A percentile compares a stretch with the other conserved stretches of the same genome.
phyloP scores from a whole-genome alignment of 2,888 invertebrate genomes.

The Harpagoxenus sublaevis region DNA sequence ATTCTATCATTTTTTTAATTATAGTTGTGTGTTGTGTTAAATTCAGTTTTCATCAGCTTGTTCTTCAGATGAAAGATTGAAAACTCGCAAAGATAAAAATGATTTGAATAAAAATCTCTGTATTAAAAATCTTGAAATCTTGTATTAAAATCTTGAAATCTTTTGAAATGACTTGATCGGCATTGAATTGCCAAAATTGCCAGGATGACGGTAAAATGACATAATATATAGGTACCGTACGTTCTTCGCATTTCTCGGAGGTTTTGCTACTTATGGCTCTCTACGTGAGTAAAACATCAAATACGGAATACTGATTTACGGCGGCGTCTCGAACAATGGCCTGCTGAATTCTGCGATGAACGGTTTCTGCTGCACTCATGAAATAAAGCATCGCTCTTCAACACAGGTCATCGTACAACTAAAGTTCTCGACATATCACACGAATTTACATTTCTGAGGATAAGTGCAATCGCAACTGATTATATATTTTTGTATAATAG shows the following conservation, averaged over 20 bases:
- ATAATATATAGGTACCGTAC: background rate
- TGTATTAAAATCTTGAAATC: no score
- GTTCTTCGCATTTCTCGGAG: background rate
- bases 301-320: slow-evolving; percentile 11
- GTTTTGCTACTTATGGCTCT: background rate
- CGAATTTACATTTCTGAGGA: background rate
- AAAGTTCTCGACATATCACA: background rate
- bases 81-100: background rate
- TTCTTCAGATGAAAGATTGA: background rate
- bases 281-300: background rate
- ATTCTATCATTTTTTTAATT: background rate
- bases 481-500: background rate
- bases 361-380: background rate
- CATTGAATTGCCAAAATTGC: background rate
- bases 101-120: background rate
- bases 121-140: background rate
- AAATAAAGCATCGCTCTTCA: slow-evolving; percentile 14
- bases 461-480: background rate
- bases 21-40: background rate
- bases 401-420: background rate
- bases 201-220: background rate
- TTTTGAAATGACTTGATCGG: background rate
- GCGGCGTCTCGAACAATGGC: background rate
- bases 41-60: background rate
- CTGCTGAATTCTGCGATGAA: background rate